Conservation (phyloP, 2,888 invertebrate species). For the Drosophila imparisetae region DNA sequence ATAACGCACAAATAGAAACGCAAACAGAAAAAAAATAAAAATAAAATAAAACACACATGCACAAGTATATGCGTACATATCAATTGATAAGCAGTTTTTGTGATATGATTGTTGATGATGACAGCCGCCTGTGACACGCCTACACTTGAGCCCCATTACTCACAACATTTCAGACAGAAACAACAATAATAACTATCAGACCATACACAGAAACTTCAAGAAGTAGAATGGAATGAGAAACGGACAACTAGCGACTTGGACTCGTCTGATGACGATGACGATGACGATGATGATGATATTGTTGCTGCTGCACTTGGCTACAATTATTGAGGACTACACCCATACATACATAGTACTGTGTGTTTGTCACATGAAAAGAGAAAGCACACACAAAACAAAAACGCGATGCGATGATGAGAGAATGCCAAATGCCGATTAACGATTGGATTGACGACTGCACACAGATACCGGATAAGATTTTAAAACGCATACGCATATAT, state of each 20-base stretch:
- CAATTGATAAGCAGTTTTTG: slow-evolving; percentile 51
- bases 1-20: slow-evolving; percentile 1
- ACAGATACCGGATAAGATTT: slow-evolving; percentile 51
- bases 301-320: slow-evolving; percentile 56
- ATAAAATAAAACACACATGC: not conserved
- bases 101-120: slow-evolving; percentile 54
- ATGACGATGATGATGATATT: slow-evolving; percentile 18
- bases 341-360: not conserved
- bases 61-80: not conserved
- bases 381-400: slow-evolving; percentile 49
- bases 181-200: slow-evolving; percentile 14
- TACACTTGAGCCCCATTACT: slow-evolving; percentile 54
- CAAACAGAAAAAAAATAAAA: not conserved
- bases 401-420: slow-evolving; percentile 38
- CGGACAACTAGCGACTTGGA: slow-evolving; percentile 31
- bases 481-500: not conserved
- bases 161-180: slow-evolving; percentile 29
- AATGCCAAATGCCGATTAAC: slow-evolving; percentile 56
- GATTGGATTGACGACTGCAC: slow-evolving; percentile 40
- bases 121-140: slow-evolving; percentile 43
- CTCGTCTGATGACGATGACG: slow-evolving; percentile 22
- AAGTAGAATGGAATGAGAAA: slow-evolving; percentile 42
- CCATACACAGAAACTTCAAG: slow-evolving; percentile 45
- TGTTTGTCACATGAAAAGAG: slow-evolving; percentile 54
- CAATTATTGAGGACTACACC: slow-evolving; percentile 56